Evolutionary conservation across 1,140 invertebrate genomes (phyloP), one percentile per base, ranked within the genome.

Genomic region (Sarcophaga bullata): DNA sequence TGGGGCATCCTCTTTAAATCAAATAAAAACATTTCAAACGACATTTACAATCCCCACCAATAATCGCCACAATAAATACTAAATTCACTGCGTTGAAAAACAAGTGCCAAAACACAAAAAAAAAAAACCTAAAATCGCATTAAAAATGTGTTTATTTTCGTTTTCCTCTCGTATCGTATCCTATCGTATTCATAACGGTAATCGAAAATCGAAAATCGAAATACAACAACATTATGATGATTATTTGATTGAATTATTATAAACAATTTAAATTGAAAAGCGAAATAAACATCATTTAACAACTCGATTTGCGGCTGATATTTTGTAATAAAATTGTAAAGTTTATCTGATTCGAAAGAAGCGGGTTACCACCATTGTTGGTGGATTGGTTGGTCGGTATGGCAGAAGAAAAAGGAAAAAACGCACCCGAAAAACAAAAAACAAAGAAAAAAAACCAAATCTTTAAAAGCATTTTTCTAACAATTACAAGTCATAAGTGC

Each of bases 391-490:
- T 37, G 1, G 25, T 37, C 25, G 25, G 25, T 37, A 37, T 37
- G 25, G 25, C 25, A 37, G 25, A 37, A 37, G 25, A 37, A 8
- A 17, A 68, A 9, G 17, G n/a, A 19, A 68, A 58, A 58, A 58
- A 58, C 13, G 13, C 54, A 58, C 54, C 15, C 54, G 15, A 13
- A n/a, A n/a, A 7, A 15, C 54, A 58, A 58, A 58, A 13, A n/a
- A 13, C 54, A 6, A 58, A n/a, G n/a, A n/a, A n/a, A n/a, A n/a
- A n/a, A 37, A 49, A 49, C 8, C 47, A 49, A 78, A 78, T 48
- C 50, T 78, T 78, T 78, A 78, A 78, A 78, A 78, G 75, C 75
- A 78, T 78, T 78, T 78, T 78, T 50, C 49, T 78, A 78, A 78
- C 75, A 78, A 78, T 78, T 78, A 78, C 75, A 78, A 78, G 48